A percentile compares a stretch with the other conserved stretches of the same genome.
Conservation (phyloP, 2,797 vertebrate species). For the Enteromius viviparus region DNA sequence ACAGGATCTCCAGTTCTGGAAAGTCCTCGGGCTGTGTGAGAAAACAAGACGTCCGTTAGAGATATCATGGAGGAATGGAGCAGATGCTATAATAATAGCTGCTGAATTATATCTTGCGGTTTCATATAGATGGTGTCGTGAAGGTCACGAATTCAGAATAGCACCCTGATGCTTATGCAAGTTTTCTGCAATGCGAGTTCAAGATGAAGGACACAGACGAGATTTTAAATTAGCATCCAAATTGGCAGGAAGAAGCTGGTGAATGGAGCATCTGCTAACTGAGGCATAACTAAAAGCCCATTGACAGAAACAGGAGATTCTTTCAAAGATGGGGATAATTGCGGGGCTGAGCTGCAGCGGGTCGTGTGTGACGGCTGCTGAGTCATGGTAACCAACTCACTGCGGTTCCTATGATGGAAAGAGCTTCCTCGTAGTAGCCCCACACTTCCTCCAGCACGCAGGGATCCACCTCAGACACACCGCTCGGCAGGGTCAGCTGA, state of each 20-base stretch:
- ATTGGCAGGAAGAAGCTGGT: slow-evolving; percentile 79
- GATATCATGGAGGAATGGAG: background rate
- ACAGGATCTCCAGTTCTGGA: slow-evolving; percentile 88
- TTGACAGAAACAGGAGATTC: slow-evolving; percentile 72
- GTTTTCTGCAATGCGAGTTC: slow-evolving; percentile 28
- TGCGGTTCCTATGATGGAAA: slow-evolving; percentile 77
- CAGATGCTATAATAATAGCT: slow-evolving; percentile 9
- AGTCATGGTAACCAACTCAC: slow-evolving; percentile 76
- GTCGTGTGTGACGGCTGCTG: slow-evolving; percentile 65
- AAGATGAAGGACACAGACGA: slow-evolving; percentile 24
- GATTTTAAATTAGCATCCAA: slow-evolving; percentile 74
- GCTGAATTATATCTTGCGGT: background rate
- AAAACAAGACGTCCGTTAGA: background rate
- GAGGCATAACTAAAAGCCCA: slow-evolving; percentile 78
- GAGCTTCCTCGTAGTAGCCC: slow-evolving; percentile 87
- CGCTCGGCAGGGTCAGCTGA: slow-evolving; percentile 84
- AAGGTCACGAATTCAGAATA: slow-evolving; percentile 28
- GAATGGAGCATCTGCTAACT: slow-evolving; percentile 84
- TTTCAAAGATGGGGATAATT: slow-evolving; percentile 76
- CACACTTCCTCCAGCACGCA: slow-evolving; percentile 83
- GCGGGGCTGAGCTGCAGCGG: slow-evolving; percentile 65
- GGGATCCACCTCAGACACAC: slow-evolving; percentile 76
- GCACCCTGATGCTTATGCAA: slow-evolving; percentile 12
- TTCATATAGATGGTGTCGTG: background rate
- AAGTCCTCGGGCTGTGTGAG: slow-evolving; percentile 75